Conservation (phyloP, 1,140 invertebrate genomes). For the Psix sp. region DNA sequence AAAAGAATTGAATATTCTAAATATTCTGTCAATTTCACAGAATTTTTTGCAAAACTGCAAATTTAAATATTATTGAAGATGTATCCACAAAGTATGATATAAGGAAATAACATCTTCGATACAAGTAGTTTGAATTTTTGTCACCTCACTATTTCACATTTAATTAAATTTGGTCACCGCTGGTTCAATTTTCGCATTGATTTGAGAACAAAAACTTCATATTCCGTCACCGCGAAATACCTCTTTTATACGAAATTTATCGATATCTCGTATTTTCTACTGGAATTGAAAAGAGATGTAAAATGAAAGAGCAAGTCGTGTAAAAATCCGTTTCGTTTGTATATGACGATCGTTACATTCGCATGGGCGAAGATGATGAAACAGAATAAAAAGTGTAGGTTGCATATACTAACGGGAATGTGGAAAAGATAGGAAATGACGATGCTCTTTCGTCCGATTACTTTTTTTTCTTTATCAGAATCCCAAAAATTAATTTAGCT, state of each 20-base stretch:
- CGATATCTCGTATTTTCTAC: constrained; percentile 49
- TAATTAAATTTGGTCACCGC: constrained; percentile 41
- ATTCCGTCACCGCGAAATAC: constrained; percentile 26
- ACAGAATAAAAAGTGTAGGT: constrained; percentile 60
- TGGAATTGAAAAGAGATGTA: constrained; percentile 50
- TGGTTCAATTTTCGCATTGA: constrained; percentile 34
- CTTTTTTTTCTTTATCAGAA: constrained; percentile 23
- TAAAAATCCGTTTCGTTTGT: constrained; percentile 57
- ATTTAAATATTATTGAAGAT: background rate
- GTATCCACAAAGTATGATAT: background rate
- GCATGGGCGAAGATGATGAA: constrained; percentile 58
- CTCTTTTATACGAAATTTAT: constrained; percentile 46
- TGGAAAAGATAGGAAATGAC: constrained; percentile 56
- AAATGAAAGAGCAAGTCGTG: constrained; percentile 38
- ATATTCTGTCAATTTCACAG: too few relatives aligned
- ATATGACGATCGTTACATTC: constrained; percentile 62
- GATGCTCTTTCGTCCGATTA: constrained; percentile 58
- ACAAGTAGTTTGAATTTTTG: constrained; percentile 7
- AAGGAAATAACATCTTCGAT: constrained; percentile 3
- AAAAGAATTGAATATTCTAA: too few relatives aligned
- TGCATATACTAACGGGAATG: constrained; percentile 50
- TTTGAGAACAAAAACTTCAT: constrained; percentile 48
- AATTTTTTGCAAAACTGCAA: too few relatives aligned
- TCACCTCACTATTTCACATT: constrained; percentile 16
- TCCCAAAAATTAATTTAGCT: constrained; percentile 45